Base-by-base conservation (phyloP, 64 coral and sea anemone species). In the Montipora sp. region DNA sequence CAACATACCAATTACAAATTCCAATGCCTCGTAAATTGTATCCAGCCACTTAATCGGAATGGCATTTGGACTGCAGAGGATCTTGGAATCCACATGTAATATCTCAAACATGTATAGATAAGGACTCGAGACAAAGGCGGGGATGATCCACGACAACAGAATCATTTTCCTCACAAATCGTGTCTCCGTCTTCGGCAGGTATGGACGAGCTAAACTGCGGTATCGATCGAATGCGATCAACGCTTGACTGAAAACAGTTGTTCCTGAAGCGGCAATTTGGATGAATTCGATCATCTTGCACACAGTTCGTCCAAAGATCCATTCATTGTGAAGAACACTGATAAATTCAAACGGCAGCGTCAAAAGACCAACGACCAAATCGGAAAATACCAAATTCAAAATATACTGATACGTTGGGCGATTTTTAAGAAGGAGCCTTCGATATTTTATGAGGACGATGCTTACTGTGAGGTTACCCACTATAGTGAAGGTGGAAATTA, bases 251-350 rank as follows among this genome's bases (percentile, higher is more conserved):
- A 72, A 81, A 18, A 91, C 80, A 3, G 68, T 71, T 66, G 80
- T 80, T 1, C 89, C 89, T 5, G 70, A 82, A 21, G 83, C 68
- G 36, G 79, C 53, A 67, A 91, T 91, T 74, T 91, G 78, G 15
- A 91, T 55, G 27, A 67, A 91, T 5, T 80, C 89, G n/a, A 91
- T 7, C 45, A 81, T 72, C 18, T 91, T 91, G 65, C 89, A 91
- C 45, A 48, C 8, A 0, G 5, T 53, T 74, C 11, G 24, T 15
- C 79, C 63, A 57, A 91, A 91, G 5, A 67, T 53, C 89, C 89
- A 91, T 23, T 82, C 50, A 23, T 19, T 59, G 7, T 71, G 78
- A 48, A 91, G 27, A 70, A 82, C 89, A 12, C 70, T 59, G 5
- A 59, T 48, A 19, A 82, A 79, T 13, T 91, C 79, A 44, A 91